A percentile compares a stretch with the other conserved stretches of the same genome.
These are phyloP conservation scores for Conopomorpha cramerella DNA, from an alignment of 1,140 invertebrate genomes.

Conservation along the genomic window DNA sequence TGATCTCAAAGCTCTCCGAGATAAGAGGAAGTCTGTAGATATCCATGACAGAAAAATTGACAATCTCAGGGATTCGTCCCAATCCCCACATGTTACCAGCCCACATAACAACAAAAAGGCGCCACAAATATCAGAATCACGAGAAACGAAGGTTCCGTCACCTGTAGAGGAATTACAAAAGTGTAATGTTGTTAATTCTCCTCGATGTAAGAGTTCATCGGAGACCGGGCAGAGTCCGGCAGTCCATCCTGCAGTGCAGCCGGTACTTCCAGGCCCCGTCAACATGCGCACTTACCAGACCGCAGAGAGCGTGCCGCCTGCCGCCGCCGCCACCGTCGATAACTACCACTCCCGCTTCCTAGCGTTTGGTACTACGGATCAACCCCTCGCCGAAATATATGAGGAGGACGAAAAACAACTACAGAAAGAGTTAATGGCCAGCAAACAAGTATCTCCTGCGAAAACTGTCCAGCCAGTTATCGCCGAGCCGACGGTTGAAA, in stretches of 20 bases:
- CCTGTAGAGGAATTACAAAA: no score
- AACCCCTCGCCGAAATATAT: slow-evolving; percentile 71
- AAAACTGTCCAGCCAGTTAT: slow-evolving; percentile 27
- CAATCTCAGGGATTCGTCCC: slow-evolving; percentile 60
- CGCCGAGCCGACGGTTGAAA: slow-evolving; percentile 53
- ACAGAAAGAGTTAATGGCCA: slow-evolving; percentile 66
- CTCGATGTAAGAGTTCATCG: no score
- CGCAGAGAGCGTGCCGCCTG: slow-evolving; percentile 31
- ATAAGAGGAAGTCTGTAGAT: slow-evolving; percentile 78
- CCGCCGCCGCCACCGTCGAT: slow-evolving; percentile 48
- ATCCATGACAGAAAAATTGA: slow-evolving; percentile 66
- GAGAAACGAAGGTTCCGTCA: slow-evolving; percentile 25
- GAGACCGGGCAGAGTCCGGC: slow-evolving; percentile 19
- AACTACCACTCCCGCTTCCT: slow-evolving; percentile 64
- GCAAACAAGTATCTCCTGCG: slow-evolving; percentile 28
- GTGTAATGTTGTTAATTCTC: no score
- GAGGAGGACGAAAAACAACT: slow-evolving; percentile 81
- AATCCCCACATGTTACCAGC: slow-evolving; percentile 61
- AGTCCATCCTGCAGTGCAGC: slow-evolving; percentile 66
- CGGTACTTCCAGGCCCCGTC: slow-evolving; percentile 79
- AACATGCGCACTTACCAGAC: slow-evolving; percentile 85
- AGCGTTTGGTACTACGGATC: slow-evolving; percentile 69
- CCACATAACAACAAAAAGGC: slow-evolving; percentile 40
- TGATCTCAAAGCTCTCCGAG: slow-evolving; percentile 79
- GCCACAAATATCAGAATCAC: slow-evolving; percentile 18